phyloP scores from a whole-genome alignment of 1,140 invertebrate genomes.

The Drosophila azteca region DNA sequence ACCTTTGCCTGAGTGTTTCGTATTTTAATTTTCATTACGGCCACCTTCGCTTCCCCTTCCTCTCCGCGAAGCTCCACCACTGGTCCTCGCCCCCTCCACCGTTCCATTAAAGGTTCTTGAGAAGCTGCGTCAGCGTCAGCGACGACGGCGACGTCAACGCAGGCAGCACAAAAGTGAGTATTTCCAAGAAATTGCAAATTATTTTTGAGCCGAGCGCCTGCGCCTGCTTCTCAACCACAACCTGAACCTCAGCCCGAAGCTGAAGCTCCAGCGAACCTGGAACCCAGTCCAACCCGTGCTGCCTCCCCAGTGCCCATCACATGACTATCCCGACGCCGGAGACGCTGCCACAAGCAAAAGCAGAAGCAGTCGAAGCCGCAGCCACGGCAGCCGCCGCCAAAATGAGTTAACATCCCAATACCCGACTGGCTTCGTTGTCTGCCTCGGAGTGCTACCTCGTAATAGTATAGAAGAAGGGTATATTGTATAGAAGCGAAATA shows the following conservation, averaged over 20 bases:
- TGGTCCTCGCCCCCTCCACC: constrained; percentile 10
- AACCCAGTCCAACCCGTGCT: not conserved
- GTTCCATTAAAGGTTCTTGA: constrained; percentile 69
- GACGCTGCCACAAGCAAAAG: constrained; percentile 26
- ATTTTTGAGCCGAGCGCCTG: constrained; percentile 81
- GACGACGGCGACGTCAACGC: constrained; percentile 65
- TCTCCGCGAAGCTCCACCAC: not conserved
- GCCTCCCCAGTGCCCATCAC: constrained; percentile 27
- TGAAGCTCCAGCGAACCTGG: constrained; percentile 15
- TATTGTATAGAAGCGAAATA: too few relatives aligned
- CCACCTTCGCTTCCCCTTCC: constrained; percentile 41
- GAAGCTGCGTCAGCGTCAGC: constrained; percentile 63
- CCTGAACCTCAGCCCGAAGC: constrained; percentile 23
- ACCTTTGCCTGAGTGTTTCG: constrained; percentile 76
- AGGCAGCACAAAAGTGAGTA: constrained; percentile 74
- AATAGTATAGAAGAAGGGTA: too few relatives aligned
- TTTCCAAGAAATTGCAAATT: constrained; percentile 83
- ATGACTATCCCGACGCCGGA: constrained; percentile 25
- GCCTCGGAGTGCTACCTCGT: not conserved
- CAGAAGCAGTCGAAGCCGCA: constrained; percentile 44
- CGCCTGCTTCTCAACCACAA: constrained; percentile 48
- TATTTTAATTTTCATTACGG: constrained; percentile 82
- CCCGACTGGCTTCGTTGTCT: constrained; percentile 24
- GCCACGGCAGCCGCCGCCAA: constrained; percentile 58
- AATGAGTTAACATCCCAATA: constrained; percentile 79